Percentiles rank a stretch among this genome's conserved stretches.
Evolutionary conservation across 2,888 invertebrate species (phyloP).

Genomic region (Gymnosoma rotundatum): DNA sequence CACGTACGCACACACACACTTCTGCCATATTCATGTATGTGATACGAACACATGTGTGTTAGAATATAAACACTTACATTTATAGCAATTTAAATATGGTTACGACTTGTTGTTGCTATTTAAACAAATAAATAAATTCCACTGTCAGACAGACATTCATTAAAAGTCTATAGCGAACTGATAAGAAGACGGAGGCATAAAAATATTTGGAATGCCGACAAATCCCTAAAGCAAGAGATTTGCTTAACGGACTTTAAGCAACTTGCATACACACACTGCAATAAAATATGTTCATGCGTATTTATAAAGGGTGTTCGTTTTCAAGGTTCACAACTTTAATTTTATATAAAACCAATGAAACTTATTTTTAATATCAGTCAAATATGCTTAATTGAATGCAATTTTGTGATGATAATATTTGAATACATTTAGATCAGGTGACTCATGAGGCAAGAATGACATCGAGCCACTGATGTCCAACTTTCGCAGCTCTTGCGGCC

Average conservation of each 20-base stretch:
- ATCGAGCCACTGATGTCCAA: too few relatives aligned
- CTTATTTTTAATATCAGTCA: too few relatives aligned
- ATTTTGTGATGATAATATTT: too few relatives aligned
- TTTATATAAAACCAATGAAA: too few relatives aligned
- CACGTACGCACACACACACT: background rate
- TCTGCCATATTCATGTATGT: slow-evolving; percentile 4
- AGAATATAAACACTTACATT: slow-evolving; percentile 27
- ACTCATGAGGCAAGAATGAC: too few relatives aligned
- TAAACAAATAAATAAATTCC: slow-evolving; percentile 26
- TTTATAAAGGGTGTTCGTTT: too few relatives aligned
- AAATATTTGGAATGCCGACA: slow-evolving; percentile 44
- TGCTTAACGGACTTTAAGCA: slow-evolving; percentile 5
- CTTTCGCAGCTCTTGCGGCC: too few relatives aligned
- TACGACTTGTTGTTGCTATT: slow-evolving; percentile 30
- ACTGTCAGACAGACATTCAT: slow-evolving; percentile 41
- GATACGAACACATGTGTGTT: background rate
- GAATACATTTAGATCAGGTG: too few relatives aligned
- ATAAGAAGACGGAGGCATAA: slow-evolving; percentile 32
- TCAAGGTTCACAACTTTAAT: too few relatives aligned
- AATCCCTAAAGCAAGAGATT: slow-evolving; percentile 60
- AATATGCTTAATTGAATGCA: too few relatives aligned
- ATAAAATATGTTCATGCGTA: background rate
- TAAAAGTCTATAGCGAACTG: slow-evolving; percentile 18
- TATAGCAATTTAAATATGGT: slow-evolving; percentile 36
- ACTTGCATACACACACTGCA: background rate